These are phyloP conservation scores for Hafferia zeledoni DNA, from an alignment of 2,797 vertebrate species.

Conservation along the genomic window DNA sequence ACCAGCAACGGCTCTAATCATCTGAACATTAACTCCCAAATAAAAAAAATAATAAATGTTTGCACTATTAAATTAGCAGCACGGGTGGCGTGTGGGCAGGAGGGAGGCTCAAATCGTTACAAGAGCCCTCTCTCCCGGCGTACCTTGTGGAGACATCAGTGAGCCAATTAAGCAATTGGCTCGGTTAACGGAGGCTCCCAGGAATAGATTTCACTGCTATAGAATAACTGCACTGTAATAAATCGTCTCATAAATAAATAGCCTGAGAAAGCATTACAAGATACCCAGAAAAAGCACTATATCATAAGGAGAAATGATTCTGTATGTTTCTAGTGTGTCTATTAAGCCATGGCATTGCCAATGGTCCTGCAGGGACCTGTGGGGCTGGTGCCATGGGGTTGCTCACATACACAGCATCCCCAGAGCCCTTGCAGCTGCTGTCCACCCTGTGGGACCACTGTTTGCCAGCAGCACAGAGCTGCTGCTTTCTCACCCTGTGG, in stretches of 20 bases:
- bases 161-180: slow-evolving; percentile 46
- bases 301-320: neutral
- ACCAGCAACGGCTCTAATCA: neutral
- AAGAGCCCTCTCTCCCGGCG: slow-evolving; percentile 8
- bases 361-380: rapidly evolving
- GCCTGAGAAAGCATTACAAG: slow-evolving; percentile 17
- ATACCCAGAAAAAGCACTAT: neutral
- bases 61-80: slow-evolving; percentile 35
- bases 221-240: slow-evolving; percentile 21
- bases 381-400: neutral
- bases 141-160: slow-evolving; percentile 19
- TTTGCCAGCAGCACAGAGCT: neutral
- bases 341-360: rapidly evolving
- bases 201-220: slow-evolving; percentile 37
- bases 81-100: neutral
- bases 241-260: slow-evolving; percentile 60
- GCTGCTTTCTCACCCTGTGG: neutral
- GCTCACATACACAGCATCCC: neutral
- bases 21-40: neutral
- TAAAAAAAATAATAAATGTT: slow-evolving; percentile 31
- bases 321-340: neutral
- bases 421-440: neutral
- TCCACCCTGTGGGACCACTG: neutral
- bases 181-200: slow-evolving; percentile 13
- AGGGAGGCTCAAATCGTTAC: neutral